Percentiles rank a stretch among this genome's conserved stretches.
These are phyloP conservation scores for Zaprionus ornatus DNA, from an alignment of 1,140 invertebrate species.

Conservation along the genomic window DNA sequence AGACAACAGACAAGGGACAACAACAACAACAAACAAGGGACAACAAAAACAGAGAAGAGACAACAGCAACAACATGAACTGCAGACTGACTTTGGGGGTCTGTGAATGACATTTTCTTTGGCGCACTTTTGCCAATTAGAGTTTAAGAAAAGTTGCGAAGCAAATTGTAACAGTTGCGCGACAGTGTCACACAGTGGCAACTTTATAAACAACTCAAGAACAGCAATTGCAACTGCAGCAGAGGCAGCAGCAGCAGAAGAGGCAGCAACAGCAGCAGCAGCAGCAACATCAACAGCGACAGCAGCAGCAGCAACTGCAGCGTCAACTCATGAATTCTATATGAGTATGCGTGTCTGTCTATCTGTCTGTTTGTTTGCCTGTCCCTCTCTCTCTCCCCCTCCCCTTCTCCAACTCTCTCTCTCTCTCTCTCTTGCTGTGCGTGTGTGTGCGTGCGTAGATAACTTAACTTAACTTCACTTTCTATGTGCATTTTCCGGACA, in stretches of 20 bases:
- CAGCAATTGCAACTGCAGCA: slow-evolving; percentile 2
- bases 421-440: not conserved
- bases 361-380: not conserved
- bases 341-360: slow-evolving; percentile 9
- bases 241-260: too few species aligned
- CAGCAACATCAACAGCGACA: not conserved
- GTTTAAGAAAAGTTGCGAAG: slow-evolving; percentile 48
- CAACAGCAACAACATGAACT: slow-evolving; percentile 7
- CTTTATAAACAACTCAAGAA: slow-evolving; percentile 45
- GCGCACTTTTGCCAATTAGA: slow-evolving; percentile 53
- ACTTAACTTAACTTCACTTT: slow-evolving; percentile 51
- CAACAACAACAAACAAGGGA: not conserved
- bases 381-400: not conserved
- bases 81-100: slow-evolving; percentile 25
- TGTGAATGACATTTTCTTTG: slow-evolving; percentile 48
- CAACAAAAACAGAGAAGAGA: not conserved
- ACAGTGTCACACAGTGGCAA: slow-evolving; percentile 45
- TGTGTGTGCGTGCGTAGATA: slow-evolving; percentile 42
- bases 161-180: slow-evolving; percentile 52
- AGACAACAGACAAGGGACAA: slow-evolving; percentile 23
- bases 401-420: not conserved
- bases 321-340: slow-evolving; percentile 21
- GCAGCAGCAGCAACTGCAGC: slow-evolving; percentile 5
- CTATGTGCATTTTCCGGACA: slow-evolving; percentile 53
- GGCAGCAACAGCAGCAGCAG: slow-evolving; percentile 1